Conservation (phyloP, 2,113 vertebrate species). For the Nothocercus julius region DNA sequence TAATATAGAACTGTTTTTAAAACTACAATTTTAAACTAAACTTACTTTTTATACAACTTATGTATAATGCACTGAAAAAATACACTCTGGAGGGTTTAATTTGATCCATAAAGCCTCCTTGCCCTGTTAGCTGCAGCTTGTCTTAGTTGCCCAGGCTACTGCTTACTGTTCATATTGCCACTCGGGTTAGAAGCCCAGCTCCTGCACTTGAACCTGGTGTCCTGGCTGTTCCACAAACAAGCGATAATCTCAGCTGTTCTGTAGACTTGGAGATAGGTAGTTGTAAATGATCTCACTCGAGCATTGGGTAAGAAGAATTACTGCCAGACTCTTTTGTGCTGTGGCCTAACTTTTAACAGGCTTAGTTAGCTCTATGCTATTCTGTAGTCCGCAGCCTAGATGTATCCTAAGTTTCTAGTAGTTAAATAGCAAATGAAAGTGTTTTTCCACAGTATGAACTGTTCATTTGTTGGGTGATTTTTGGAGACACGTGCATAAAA, state of each 20-base stretch:
- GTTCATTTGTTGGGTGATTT: background rate
- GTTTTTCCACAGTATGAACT: background rate
- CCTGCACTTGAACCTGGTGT: background rate
- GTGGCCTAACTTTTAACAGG: background rate
- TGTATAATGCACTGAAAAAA: background rate
- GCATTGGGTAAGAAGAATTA: constrained; percentile 10
- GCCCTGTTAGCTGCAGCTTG: too few relatives aligned
- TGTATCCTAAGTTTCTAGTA: background rate
- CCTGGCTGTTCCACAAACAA: background rate
- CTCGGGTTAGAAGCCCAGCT: background rate
- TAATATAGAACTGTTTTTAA: background rate
- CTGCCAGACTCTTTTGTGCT: background rate
- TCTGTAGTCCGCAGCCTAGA: background rate
- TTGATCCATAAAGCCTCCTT: background rate
- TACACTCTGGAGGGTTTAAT: background rate
- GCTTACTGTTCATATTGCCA: background rate
- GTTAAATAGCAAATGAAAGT: background rate
- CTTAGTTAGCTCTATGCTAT: background rate
- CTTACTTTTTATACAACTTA: background rate
- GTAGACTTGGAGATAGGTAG: background rate
- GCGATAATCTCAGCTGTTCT: constrained; percentile 33
- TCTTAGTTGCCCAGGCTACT: background rate
- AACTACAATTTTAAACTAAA: background rate
- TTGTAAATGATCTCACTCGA: background rate
- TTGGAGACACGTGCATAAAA: background rate